phyloP scores from a whole-genome alignment of 2,113 vertebrate genomes.

The Chlamydotis undulata region DNA sequence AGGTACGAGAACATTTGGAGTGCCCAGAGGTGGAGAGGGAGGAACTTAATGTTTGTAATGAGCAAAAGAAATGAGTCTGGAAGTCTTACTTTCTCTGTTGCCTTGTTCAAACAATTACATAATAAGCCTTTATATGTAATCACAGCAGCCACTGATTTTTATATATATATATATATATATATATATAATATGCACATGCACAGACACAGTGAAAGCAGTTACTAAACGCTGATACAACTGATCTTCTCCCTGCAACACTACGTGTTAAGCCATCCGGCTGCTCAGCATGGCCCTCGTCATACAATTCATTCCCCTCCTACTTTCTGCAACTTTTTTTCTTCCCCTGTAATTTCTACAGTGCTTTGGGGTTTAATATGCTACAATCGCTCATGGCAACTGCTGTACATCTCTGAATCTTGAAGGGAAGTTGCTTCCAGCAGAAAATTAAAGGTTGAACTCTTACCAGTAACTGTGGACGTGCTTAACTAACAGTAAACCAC shows the following conservation, averaged over 20 bases:
- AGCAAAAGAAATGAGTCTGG: background rate
- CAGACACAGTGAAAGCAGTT: background rate
- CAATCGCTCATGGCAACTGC: constrained; percentile 57
- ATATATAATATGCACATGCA: background rate
- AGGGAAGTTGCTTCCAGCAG: constrained; percentile 62
- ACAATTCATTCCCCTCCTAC: constrained; percentile 20
- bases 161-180: background rate
- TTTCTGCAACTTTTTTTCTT: constrained; percentile 48
- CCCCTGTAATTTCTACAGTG: constrained; percentile 35
- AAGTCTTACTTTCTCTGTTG: background rate
- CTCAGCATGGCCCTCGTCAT: background rate
- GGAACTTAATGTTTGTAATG: background rate
- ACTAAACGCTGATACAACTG: background rate
- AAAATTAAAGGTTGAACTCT: constrained; percentile 60
- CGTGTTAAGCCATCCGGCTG: background rate
- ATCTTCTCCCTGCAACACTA: background rate
- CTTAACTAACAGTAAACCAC: constrained; percentile 58
- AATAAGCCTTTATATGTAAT: background rate
- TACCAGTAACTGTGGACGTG: constrained; percentile 41
- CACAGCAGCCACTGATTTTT: background rate
- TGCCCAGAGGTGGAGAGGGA: background rate
- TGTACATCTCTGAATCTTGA: constrained; percentile 29
- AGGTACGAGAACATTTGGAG: rapidly evolving
- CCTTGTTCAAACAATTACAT: background rate
- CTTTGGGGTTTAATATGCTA: constrained; percentile 43